Percentiles rank a stretch among this genome's conserved stretches.
Conservation (phyloP, 2,888 invertebrate genomes). For the Andrena chrysosceles region DNA sequence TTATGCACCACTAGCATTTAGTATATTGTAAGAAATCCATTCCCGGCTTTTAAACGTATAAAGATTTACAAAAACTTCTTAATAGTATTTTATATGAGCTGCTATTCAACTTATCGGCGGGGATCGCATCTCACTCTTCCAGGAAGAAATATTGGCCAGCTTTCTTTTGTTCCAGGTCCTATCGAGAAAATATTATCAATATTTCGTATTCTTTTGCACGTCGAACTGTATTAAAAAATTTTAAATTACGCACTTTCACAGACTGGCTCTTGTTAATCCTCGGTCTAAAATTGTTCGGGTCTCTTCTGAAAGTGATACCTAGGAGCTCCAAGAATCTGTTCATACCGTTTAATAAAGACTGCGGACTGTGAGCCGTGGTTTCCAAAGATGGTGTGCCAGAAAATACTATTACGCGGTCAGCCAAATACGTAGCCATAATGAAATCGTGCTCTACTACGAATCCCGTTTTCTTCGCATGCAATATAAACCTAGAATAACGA, state of each 20-base stretch:
- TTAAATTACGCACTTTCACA: conserved; percentile 90
- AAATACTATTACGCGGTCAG: conserved; percentile 99
- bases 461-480: conserved; percentile 99
- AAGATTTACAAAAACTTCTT: conserved; percentile 69
- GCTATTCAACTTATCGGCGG: conserved; percentile 52
- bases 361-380: conserved; percentile 96
- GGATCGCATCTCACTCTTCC: conserved; percentile 90
- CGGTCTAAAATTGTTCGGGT: conserved; percentile 99
- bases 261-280: conserved; percentile 98
- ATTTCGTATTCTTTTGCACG: neutral
- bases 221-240: neutral
- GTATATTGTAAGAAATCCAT: conserved; percentile 55
- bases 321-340: conserved; percentile 97
- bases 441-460: conserved; percentile 99
- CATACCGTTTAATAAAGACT: conserved; percentile 98
- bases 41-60: conserved; percentile 65
- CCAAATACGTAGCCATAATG: conserved; percentile 99
- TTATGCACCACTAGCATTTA: conserved; percentile 29
- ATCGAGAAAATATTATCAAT: conserved; percentile 77
- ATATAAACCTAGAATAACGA: conserved; percentile 90
- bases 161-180: conserved; percentile 98
- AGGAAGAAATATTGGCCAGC: conserved; percentile 99
- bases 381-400: conserved; percentile 96
- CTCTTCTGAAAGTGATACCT: conserved; percentile 98
- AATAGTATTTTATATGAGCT: conserved; percentile 59